A percentile compares a stretch with the other conserved stretches of the same genome.
Conservation (phyloP, 92 coral and sea anemone genomes). For the Actinostola sp. region DNA sequence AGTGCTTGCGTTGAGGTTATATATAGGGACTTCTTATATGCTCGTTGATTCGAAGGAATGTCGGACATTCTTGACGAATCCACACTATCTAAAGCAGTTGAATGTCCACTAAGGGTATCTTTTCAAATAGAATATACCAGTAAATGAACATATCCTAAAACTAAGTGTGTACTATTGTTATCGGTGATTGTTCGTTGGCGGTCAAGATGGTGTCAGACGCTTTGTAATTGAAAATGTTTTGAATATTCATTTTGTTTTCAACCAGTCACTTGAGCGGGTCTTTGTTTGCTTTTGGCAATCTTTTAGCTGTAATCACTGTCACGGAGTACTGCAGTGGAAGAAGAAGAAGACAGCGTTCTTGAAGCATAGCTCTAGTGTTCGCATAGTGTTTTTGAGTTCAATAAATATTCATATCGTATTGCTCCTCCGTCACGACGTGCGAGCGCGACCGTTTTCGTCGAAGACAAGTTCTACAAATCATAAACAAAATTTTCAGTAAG, state of each 20-base stretch:
- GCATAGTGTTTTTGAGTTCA: neutral
- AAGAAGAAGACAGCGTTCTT: neutral
- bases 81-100: too few species aligned
- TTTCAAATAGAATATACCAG: neutral
- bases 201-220: conserved; percentile 7
- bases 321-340: neutral
- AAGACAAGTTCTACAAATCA: conserved; percentile 66
- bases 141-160: neutral
- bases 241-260: conserved; percentile 24
- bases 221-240: conserved; percentile 4
- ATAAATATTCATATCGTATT: conserved; percentile 26
- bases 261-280: conserved; percentile 40
- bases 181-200: neutral
- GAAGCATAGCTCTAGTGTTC: neutral
- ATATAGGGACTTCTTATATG: too few species aligned
- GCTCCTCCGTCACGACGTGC: conserved; percentile 36
- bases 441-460: conserved; percentile 22
- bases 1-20: too few species aligned
- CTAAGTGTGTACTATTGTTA: too few species aligned
- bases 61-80: neutral
- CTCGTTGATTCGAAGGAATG: neutral
- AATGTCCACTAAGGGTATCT: too few species aligned
- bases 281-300: conserved; percentile 9
- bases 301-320: conserved; percentile 1
- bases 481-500: conserved; percentile 55